A percentile compares a stretch with the other conserved stretches of the same genome.
Conservation (phyloP, 2,113 vertebrate genomes). For the Percopsis transmontana region DNA sequence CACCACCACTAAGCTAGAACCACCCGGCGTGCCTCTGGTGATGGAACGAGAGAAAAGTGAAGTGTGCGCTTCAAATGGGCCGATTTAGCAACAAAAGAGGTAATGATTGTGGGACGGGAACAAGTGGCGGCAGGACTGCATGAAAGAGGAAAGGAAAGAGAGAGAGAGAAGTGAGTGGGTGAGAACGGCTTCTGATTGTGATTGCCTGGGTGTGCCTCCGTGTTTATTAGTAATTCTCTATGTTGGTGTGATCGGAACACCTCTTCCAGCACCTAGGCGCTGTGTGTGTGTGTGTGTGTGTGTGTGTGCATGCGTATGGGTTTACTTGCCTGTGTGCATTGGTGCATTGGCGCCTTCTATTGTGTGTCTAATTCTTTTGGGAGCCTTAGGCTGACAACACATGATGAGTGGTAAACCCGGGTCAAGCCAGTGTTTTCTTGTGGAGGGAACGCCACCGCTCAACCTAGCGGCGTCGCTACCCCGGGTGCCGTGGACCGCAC, state of each 20-base stretch:
- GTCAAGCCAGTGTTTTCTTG: too few species aligned
- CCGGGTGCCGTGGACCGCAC: too few species aligned
- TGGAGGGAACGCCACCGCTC: too few species aligned
- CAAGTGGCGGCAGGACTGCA: not conserved
- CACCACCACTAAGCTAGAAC: too few species aligned
- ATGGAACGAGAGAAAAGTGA: not conserved
- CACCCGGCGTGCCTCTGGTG: not conserved
- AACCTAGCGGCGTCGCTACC: too few species aligned
- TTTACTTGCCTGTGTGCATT: constrained; percentile 9
- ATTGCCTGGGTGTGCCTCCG: constrained; percentile 43
- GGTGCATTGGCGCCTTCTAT: not conserved
- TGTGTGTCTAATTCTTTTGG: constrained; percentile 30
- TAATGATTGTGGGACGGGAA: not conserved
- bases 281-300: constrained; percentile 22
- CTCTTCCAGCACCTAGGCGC: constrained; percentile 11
- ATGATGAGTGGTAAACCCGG: too few species aligned
- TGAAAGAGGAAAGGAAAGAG: constrained; percentile 9
- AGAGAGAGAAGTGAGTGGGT: constrained; percentile 30
- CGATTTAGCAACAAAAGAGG: not conserved
- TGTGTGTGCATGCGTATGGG: constrained; percentile 7
- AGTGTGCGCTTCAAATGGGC: constrained; percentile 14
- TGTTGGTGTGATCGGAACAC: constrained; percentile 30
- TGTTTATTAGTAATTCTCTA: constrained; percentile 57
- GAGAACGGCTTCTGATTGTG: constrained; percentile 44
- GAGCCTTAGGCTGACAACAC: not conserved